These are phyloP conservation scores for Perca fluviatilis DNA, from an alignment of 2,113 vertebrate genomes.

Conservation along the genomic window DNA sequence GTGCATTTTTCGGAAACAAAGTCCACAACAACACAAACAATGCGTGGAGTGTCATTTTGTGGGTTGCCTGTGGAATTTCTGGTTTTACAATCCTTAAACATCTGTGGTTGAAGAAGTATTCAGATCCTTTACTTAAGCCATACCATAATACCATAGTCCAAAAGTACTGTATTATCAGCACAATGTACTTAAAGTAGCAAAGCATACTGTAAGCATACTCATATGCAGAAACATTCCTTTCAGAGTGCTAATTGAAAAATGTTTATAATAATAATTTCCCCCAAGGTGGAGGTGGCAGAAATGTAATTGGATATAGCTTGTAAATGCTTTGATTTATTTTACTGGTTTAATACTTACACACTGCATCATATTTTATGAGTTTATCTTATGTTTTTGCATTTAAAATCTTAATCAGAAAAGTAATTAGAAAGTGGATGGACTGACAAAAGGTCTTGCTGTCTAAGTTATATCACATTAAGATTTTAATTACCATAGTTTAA, in stretches of 20 bases:
- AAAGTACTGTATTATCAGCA: background rate
- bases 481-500: background rate
- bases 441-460: background rate
- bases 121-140: no score
- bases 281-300: background rate
- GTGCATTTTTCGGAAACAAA: background rate
- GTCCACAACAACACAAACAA: background rate
- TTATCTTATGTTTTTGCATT: background rate
- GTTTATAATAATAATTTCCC: background rate
- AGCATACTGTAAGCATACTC: background rate
- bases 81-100: background rate
- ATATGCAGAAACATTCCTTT: background rate
- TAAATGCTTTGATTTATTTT: background rate
- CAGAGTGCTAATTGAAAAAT: background rate
- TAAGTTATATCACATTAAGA: background rate
- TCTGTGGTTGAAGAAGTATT: background rate
- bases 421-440: background rate
- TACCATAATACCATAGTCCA: no score
- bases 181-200: background rate
- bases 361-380: background rate
- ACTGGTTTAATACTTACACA: background rate
- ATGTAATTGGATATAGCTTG: background rate
- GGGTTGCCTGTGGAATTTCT: conserved; percentile 2
- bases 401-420: background rate
- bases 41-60: background rate